Base-by-base conservation (phyloP, 2,113 vertebrate genomes). In the Elephas maximus region DNA sequence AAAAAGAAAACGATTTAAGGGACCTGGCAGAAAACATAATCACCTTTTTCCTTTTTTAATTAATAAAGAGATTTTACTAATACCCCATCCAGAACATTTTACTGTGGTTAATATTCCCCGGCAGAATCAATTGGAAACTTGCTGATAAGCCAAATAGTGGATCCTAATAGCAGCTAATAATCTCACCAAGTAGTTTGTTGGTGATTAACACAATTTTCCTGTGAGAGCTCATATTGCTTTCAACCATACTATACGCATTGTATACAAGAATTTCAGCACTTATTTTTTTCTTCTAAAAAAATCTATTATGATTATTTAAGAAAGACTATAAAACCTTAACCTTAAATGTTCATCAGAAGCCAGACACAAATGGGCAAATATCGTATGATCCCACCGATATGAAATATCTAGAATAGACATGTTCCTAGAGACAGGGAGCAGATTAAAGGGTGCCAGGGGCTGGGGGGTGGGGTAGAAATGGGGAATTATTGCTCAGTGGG, bases 121-220 rank as follows among this genome's bases (percentile, higher is more conserved):
- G 71, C 15, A 82, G 82, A 82, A 92, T 69, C 83, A 63, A 82
- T 60, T 87, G 51, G 45, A 96, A 86, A n/a, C 76, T 78, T 86
- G 85, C 85, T 65, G 33, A 69, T 81, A 65, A 65, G 23, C 90
- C 86, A 76, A 45, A 94, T 30, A 4, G 12, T 21, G 30, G 12
- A 5, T 92, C 28, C 74, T 33, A 10, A 91, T 17, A 91, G 24
- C 85, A 77, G 86, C 96, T 96, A 0, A 0, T 94, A 97, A 97
- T 71, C 10, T 97, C 95, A 67, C 91, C 93, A 28, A 94, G 82
- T n/a, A 23, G 84, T 95, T 94, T 73, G 73, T 91, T 97, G 94
- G 80, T 7, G 2, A 88, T 91, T 44, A 24, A 91, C 41, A 30
- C 71, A 41, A 14, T 67, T 24, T 2, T 90, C 83, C 95, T 62